Evolutionary conservation across 2,888 invertebrate genomes (phyloP), one percentile per base, ranked within the genome.

Genomic region (Eremobia ochroleuca): DNA sequence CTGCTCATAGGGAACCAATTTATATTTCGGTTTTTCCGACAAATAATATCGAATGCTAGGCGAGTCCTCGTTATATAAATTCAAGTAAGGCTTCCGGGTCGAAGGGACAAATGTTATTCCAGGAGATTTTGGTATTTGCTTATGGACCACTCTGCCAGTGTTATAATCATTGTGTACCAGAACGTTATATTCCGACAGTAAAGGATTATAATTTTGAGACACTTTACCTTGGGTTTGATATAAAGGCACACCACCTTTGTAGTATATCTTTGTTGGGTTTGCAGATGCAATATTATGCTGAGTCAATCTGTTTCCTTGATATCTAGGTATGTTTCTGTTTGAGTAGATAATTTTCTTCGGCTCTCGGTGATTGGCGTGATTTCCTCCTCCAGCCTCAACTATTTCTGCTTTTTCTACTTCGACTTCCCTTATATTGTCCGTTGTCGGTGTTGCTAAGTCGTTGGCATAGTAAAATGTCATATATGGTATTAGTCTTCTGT

Each of bases 401-500:
- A 96, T 94, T 88, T 96, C 91, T 59, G 95, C 95, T 86, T 97
- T 97, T 90, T 96, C 95, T 31, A 96, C 94, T 89, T 95, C 96
- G 49, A 97, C 89, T 76, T 92, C 92, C 76, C 93, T 94, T 1
- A 89, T 76, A 70, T 86, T 92, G 65, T 93, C 95, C 82, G 92
- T 95, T 73, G 93, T 95, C 79, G 91, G 97, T 92, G 91, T 95
- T 93, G 90, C 91, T 83, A 97, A 94, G 90, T 98, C 97, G 78
- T 98, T 97, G 62, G 97, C 97, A n/a, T 98, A 96, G 93, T 98
- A 98, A 94, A 98, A 98, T 55, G 98, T 98, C 97, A 98, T 98
- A 92, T 98, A 98, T 2, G 98, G 98, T 90, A 98, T 98, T 69
- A 98, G 94, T 83, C 98, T 97, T 89, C 98, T 97, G 91, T 98